Evolutionary conservation across 2,888 invertebrate species (phyloP).

Genomic region (Drepanosiphum platanoidis): DNA sequence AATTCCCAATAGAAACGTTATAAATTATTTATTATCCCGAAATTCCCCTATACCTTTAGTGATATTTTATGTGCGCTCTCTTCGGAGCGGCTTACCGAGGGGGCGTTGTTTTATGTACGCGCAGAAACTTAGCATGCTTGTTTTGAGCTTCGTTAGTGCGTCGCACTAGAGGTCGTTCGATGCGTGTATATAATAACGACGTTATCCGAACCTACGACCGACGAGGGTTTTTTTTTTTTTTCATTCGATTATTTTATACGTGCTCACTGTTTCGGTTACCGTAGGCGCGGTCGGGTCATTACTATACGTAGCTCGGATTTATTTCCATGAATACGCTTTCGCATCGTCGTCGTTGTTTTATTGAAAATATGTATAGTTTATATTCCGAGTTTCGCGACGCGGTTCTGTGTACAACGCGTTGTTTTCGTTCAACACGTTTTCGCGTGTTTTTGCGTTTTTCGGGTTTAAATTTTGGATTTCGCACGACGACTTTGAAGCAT

Average conservation of each 20-base stretch:
- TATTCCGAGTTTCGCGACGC: too few relatives aligned
- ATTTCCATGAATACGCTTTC: too few relatives aligned
- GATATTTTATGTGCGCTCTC: slow-evolving; percentile 5
- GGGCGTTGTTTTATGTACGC: slow-evolving; percentile 1
- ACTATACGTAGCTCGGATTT: too few relatives aligned
- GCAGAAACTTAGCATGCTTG: slow-evolving; percentile 5
- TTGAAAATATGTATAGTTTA: too few relatives aligned
- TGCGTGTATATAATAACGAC: not conserved
- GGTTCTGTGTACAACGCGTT: too few relatives aligned
- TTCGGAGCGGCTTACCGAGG: slow-evolving; percentile 18
- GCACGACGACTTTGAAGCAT: too few relatives aligned
- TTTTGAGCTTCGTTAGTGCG: not conserved
- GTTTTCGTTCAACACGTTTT: too few relatives aligned
- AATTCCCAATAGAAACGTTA: slow-evolving; percentile 31
- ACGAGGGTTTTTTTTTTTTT: not conserved
- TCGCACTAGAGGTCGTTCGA: slow-evolving; percentile 10
- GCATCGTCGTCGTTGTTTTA: too few relatives aligned
- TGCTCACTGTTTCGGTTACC: not conserved
- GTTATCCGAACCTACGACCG: not conserved
- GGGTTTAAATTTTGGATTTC: too few relatives aligned
- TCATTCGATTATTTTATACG: not conserved
- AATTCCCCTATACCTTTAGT: slow-evolving; percentile 18
- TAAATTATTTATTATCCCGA: slow-evolving; percentile 48
- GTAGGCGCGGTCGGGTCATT: too few relatives aligned
- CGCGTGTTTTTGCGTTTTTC: too few relatives aligned